These are phyloP conservation scores for Epinephelus moara DNA, from an alignment of 2,113 vertebrate species.

Conservation along the genomic window DNA sequence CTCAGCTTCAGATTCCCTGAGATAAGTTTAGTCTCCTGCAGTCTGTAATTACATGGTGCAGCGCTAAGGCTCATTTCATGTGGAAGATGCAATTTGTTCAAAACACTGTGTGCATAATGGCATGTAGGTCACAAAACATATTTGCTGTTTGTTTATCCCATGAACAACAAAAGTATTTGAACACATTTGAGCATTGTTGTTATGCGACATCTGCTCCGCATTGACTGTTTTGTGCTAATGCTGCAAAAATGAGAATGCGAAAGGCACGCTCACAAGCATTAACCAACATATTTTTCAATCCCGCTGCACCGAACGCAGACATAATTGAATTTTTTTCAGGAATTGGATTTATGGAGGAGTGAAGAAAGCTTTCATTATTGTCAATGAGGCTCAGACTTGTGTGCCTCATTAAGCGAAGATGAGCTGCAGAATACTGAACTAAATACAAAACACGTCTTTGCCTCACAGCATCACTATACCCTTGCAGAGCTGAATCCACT, in stretches of 20 bases:
- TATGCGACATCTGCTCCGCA: slow-evolving; percentile 3
- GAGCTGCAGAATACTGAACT: slow-evolving; percentile 27
- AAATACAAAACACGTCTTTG: slow-evolving; percentile 25
- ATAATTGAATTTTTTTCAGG: slow-evolving; percentile 54
- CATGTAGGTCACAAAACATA: slow-evolving; percentile 2
- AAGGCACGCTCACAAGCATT: background rate
- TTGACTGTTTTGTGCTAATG: background rate
- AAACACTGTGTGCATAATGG: background rate
- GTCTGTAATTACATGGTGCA: slow-evolving; percentile 14
- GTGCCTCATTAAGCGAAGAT: slow-evolving; percentile 31
- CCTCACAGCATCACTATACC: slow-evolving; percentile 7
- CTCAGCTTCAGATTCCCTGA: slow-evolving; percentile 1
- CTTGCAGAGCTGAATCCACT: slow-evolving; percentile 6
- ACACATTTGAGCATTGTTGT: background rate
- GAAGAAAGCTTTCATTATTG: slow-evolving; percentile 25
- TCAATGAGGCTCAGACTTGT: background rate
- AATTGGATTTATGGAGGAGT: slow-evolving; percentile 47
- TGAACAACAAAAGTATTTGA: background rate
- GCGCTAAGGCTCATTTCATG: background rate
- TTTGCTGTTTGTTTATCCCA: background rate
- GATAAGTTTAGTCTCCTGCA: slow-evolving; percentile 12
- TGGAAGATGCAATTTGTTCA: slow-evolving; percentile 1
- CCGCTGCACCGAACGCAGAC: slow-evolving; percentile 7
- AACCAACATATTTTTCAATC: background rate
- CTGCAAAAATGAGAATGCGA: background rate